Evolutionary conservation across 2,113 vertebrate species (phyloP), one percentile per base, ranked within the genome.

Genomic region (Apaloderma vittatum): DNA sequence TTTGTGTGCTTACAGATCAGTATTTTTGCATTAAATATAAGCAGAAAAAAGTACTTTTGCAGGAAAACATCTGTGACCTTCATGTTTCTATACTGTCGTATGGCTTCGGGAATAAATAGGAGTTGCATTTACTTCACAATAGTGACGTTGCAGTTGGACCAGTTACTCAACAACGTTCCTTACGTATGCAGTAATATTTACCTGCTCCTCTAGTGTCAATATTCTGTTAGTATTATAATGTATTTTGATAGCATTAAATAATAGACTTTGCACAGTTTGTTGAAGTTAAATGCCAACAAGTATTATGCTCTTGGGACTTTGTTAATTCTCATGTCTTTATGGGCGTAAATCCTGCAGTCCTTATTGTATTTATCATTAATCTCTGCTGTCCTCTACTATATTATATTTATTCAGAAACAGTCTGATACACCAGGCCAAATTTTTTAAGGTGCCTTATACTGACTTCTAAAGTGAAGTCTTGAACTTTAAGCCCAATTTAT

Each of bases 151-250:
- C 46, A 54, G 67, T 73, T 61, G 43, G 49, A 93, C 77, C 59
- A 58, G 36, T 66, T 83, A 66, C 51, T 66, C 63, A 80, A 51
- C n/a, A 83, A 20, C 0, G 10, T 61, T 77, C 77, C 65, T 93
- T 66, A 45, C 34, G n/a, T 30, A 43, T 11, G 68, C 49, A 62
- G 75, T 58, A 81, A 34, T 80, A 85, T 77, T 67, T 86, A 68
- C 66, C 57, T 89, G 27, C 55, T 95, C 80, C 66, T 81, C 91
- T 94, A 89, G 94, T 92, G 95, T 91, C 87, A 77, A 67, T 63
- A 57, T 18, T 59, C 61, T 84, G 63, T 82, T 92, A 90, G 71
- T 74, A 91, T 74, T 88, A 59, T 30, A 67, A 45, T 23, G 14
- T 80, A 66, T 48, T 95, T 92, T 46, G 79, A 86, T 48, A 86